A percentile compares a stretch with the other conserved stretches of the same genome.
Evolutionary conservation across 23 tunicate species (phyloP).

Genomic region (Styela clava): DNA sequence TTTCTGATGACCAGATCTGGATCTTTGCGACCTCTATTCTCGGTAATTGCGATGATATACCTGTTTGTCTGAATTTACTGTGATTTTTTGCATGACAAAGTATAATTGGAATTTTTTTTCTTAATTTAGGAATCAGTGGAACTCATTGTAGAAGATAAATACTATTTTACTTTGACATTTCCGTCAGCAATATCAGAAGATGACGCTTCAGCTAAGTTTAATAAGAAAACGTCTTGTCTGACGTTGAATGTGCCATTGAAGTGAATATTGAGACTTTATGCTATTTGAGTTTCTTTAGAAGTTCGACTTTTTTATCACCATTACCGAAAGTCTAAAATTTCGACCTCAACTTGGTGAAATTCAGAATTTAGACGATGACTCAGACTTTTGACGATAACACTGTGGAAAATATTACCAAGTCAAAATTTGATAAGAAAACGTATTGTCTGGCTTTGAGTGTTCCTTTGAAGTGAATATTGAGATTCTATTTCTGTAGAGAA

Average conservation of each 20-base stretch:
- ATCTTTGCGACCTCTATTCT: too few relatives aligned
- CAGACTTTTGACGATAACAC: too few relatives aligned
- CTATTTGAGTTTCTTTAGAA: background rate
- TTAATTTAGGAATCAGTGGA: constrained; percentile 40
- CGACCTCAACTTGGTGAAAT: too few relatives aligned
- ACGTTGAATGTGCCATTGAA: constrained; percentile 43
- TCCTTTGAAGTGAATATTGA: constrained; percentile 21
- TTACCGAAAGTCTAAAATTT: too few relatives aligned
- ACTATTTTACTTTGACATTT: constrained; percentile 28
- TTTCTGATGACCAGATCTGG: too few relatives aligned
- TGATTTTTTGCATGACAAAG: too few relatives aligned
- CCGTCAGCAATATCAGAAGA: constrained; percentile 35
- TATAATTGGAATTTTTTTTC: too few relatives aligned
- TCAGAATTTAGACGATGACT: too few relatives aligned
- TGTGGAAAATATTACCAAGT: too few relatives aligned
- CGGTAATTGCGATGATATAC: too few relatives aligned
- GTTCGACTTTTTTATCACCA: too few relatives aligned
- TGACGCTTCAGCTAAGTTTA: constrained; percentile 46
- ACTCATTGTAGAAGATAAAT: constrained; percentile 44
- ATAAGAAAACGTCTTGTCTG: constrained; percentile 36
- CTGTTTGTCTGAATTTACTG: too few relatives aligned
- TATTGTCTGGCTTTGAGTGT: constrained; percentile 31
- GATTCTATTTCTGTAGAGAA: background rate
- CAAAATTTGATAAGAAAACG: constrained; percentile 53
- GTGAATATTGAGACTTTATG: background rate